Base-by-base conservation (phyloP, 1,140 invertebrate genomes). In the Drosophila tropicalis region DNA sequence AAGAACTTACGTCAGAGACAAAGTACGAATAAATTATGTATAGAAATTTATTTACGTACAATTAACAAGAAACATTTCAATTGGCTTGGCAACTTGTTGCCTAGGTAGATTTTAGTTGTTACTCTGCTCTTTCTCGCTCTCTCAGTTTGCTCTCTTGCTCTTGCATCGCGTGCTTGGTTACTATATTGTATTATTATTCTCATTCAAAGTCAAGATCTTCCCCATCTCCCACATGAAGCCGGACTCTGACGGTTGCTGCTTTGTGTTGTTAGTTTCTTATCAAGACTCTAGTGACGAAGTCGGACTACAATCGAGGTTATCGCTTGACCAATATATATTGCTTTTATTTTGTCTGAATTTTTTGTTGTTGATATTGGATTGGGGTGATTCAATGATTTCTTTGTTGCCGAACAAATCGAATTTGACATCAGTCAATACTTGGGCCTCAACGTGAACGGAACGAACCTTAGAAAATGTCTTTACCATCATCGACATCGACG, bases 31-130 rank as follows among this genome's bases (percentile, higher is more conserved):
- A 51, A 22, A 15, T 51, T 22, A 51, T 51, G 15, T 36, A 58
- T 40, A 40, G 5, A 13, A 22, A 13, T 44, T 44, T 44, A 15
- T 44, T 44, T 44, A 44, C 7, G 44, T 40, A 41, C 12, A 29
- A 61, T 15, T 17, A 44, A 44, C 60, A 41, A 29, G 36, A 19
- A 39, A 47, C 39, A 25, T 39, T 12, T 76, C 62, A 79, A 79
- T 86, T 83, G 67, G 67, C 83, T 64, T 87, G 84, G 84, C 84
- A 89, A 87, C 83, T 69, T 83, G 77, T 83, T 76, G 83, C 75
- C 54, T 76, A 60, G 81, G 70, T 62, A 62, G 73, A 55, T 25
- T 58, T 58, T 58, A 68, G 64, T 62, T 32, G 57, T 63, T 60
- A 29, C 62, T 63, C 65, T 19, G 72, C 65, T 36, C 44, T 51